Evolutionary conservation across 2,888 invertebrate genomes (phyloP), one percentile per base, ranked within the genome.

Genomic region (Pocota personata): DNA sequence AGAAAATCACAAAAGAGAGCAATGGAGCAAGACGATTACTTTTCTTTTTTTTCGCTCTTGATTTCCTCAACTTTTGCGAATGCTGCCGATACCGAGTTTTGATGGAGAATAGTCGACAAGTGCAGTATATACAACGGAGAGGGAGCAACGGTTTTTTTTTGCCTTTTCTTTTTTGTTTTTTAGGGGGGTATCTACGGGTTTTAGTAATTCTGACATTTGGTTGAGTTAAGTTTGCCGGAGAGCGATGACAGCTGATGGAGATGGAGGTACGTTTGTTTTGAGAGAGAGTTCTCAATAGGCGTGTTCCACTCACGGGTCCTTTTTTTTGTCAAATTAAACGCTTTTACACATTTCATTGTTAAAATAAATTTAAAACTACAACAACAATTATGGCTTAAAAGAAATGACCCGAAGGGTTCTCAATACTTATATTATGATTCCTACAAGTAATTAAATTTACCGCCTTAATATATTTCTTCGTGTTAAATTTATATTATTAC

Each of bases 141-240:
- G 77, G 48, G 52, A 71, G 40, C 77, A 77, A 72, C 82, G 71
- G 72, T 50, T 48, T 73, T 67, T 58, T 72, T 60, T 21, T 77
- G 60, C 43, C 57, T 27, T 58, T 35, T 66, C 37, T 48, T 57
- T 60, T 27, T 21, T 72, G 12, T 60, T 46, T 43, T 82, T 35
- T 60, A 35, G 46, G 52, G 32, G 37, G n/a, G 8, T 48, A 35
- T 66, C 52, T 67, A 46, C 16, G 72, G 21, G n/a, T 60, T 66
- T 72, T 16, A 2, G 7, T 12, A 24, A n/a, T 62, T 72, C 64
- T 83, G 83, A 83, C 83, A 73, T 83, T 83, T 69, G 67, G 46
- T 78, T 10, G 4, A 7, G 8, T 57, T 40, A 43, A 16, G 12
- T 43, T 48, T 37, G 8, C 16, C 0, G 7, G n/a, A 1, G 7